Evolutionary conservation across 2,888 invertebrate species (phyloP), one percentile per base, ranked within the genome.

Genomic region (Mellilla xanthometata): DNA sequence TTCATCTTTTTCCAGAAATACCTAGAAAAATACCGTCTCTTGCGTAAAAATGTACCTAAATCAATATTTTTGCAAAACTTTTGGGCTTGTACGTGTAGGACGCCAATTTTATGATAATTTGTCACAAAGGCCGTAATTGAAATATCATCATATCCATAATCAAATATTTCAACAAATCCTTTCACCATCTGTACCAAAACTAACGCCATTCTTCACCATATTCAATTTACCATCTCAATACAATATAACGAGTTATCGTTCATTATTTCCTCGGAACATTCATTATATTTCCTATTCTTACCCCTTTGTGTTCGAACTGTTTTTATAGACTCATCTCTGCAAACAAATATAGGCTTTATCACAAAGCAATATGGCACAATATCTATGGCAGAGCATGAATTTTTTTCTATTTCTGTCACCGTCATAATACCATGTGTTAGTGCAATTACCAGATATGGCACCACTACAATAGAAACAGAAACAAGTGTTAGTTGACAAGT

Each of bases 401-500:
- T 3, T 5, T 19, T 19, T 19, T 5, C 15, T 19, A 19, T 19
- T 19, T 46, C 51, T 54, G 59, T 47, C 63, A 65, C 49, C 56
- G 54, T 49, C 64, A 68, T 59, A 74, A 71, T 68, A 77, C 72
- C 88, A 89, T 87, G 87, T 88, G 88, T 81, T 77, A 58, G 53
- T 65, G 68, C 87, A 79, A 89, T 88, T 89, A 86, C 76, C 72
- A 62, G 65, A 62, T 62, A 68, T 68, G 67, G 72, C 60, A 59
- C 60, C 64, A 72, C 76, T 72, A 76, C 76, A 73, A 77, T 77
- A 63, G 78, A 69, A 62, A 65, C 58, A 58, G 62, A 60, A 76
- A 82, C 82, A 83, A 86, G 82, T 85, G 83, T 57, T 61, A 65
- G 69, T 74, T 86, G 83, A 84, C 86, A 86, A 77, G 79, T 75